Base-by-base conservation (phyloP, 2,888 invertebrate genomes). In the Drosophila quinaria region DNA sequence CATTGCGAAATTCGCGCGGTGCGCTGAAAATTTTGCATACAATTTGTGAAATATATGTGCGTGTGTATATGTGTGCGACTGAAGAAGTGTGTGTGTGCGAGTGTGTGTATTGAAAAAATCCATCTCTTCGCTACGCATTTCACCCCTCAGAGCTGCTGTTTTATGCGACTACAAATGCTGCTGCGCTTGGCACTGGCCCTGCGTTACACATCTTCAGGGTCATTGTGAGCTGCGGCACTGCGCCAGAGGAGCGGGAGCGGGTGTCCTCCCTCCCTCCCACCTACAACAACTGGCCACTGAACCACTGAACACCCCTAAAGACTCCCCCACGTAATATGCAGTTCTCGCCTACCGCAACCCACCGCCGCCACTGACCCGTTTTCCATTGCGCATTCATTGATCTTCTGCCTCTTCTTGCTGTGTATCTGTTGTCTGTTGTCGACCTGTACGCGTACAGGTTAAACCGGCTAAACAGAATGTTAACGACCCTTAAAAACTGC, bases 121-220 rank as follows among this genome's bases (percentile, higher is more conserved):
- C 88, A 84, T 84, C 83, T 87, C 82, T 85, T 79, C 67, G 83
- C 80, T 87, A 84, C 88, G 83, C 83, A 84, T 84, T 84, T 88
- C 84, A 84, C 84, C 84, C 84, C 88, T 80, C 80, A 78, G 42
- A 78, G 70, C 64, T 65, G 64, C 60, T 67, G 73, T 62, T 56
- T 62, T 39, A 62, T 56, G 63, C 56, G 50, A 54, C 59, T 60
- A 54, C 59, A 56, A 33, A 3, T 35, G 73, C 10, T 35, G 73
- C 66, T 78, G 75, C 68, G 75, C 75, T 79, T 78, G 78, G 59
- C 63, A 64, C 46, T 74, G 75, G 59, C 69, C 69, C 66, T 80
- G 78, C 66, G 66, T 72, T 74, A 66, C 62, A 67, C 64, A 72
- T 59, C 81, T 81, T 80, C 80, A 80, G 80, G 80, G 80, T 80